These are phyloP conservation scores for Doryteuthis pealeii DNA, from an alignment of 1,140 invertebrate genomes.

Conservation along the genomic window DNA sequence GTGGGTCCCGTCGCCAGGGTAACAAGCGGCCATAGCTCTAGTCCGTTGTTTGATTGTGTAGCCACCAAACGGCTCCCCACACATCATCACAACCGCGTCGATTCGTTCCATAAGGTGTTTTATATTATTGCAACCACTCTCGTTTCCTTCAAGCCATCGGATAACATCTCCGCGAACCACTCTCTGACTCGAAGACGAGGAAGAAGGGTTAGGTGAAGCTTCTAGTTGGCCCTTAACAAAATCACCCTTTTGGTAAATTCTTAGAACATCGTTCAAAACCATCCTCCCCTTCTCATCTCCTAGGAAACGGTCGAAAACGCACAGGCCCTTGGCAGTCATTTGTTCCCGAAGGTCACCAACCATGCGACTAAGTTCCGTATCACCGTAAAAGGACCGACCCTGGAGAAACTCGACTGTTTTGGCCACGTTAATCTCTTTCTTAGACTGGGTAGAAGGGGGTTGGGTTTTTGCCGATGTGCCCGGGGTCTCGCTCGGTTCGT, in stretches of 20 bases:
- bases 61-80: slow-evolving; percentile 74
- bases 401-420: no score
- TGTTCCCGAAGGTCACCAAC: no score
- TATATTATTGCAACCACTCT: slow-evolving; percentile 69
- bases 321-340: slow-evolving; percentile 68
- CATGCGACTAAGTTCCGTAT: no score
- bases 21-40: slow-evolving; percentile 95
- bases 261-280: slow-evolving; percentile 24
- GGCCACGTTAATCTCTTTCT: no score
- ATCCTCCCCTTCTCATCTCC: slow-evolving; percentile 74
- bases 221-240: slow-evolving; percentile 23
- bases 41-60: not conserved
- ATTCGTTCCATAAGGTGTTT: slow-evolving; percentile 62
- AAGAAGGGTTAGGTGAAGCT: no score
- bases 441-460: no score
- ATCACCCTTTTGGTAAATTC: slow-evolving; percentile 33
- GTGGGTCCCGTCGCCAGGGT: slow-evolving; percentile 86
- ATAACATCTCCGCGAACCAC: slow-evolving; percentile 78
- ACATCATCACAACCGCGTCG: slow-evolving; percentile 82
- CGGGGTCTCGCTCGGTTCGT: no score
- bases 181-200: no score
- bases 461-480: no score
- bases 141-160: slow-evolving; percentile 86
- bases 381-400: no score
- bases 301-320: slow-evolving; percentile 90